These are phyloP conservation scores for Trematomus loennbergii DNA, from an alignment of 2,113 vertebrate genomes.

Conservation along the genomic window DNA sequence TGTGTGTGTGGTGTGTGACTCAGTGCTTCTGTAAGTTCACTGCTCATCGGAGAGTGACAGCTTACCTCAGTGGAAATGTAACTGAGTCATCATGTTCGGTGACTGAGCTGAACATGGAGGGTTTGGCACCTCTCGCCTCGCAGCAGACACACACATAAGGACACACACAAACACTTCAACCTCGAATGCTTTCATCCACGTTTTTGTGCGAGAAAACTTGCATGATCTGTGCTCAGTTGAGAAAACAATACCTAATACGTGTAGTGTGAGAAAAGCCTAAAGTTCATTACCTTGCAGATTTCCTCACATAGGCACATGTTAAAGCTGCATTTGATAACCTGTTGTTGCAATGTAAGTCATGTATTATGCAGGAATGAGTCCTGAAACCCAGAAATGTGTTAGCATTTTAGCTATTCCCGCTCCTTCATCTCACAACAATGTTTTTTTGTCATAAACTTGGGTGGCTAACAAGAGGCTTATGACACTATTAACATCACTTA, in stretches of 20 bases:
- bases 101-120: slow-evolving; percentile 28
- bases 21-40: slow-evolving; percentile 55
- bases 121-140: slow-evolving; percentile 47
- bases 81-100: slow-evolving; percentile 78
- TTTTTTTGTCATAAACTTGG: no score
- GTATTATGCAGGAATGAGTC: no score
- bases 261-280: background rate
- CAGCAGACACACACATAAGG: slow-evolving; percentile 1
- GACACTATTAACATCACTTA: no score
- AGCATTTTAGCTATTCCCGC: no score
- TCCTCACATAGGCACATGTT: background rate
- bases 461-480: no score
- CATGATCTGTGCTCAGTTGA: background rate
- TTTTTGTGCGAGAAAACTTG: background rate
- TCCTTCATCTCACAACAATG: no score
- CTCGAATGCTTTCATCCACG: background rate
- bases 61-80: slow-evolving; percentile 78
- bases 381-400: no score
- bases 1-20: slow-evolving; percentile 35
- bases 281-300: background rate
- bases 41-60: slow-evolving; percentile 61
- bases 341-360: background rate
- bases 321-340: background rate
- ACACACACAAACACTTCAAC: background rate
- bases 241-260: background rate